phyloP scores from a whole-genome alignment of 2,888 invertebrate genomes.

The Andricus quercusramuli region DNA sequence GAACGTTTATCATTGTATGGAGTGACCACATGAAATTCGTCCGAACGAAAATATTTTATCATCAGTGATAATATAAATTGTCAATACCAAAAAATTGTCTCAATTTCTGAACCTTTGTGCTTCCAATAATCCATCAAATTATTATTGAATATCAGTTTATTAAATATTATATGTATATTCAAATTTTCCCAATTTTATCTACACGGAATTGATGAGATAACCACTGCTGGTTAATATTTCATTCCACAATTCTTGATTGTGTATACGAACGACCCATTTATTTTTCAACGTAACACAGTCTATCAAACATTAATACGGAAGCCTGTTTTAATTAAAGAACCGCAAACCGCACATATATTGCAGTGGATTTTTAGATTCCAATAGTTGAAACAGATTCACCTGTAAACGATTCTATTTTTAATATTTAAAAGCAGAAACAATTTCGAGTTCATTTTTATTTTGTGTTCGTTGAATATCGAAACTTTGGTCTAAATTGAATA shows the following conservation, averaged over 20 bases:
- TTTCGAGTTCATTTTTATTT: background rate
- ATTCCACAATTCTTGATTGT: background rate
- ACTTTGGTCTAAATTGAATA: background rate
- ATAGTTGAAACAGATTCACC: background rate
- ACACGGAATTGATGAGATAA: background rate
- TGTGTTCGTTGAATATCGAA: background rate
- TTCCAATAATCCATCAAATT: background rate
- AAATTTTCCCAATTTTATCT: background rate
- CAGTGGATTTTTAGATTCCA: conserved; percentile 22
- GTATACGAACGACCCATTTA: background rate
- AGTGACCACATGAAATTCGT: conserved; percentile 1
- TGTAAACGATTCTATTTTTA: background rate
- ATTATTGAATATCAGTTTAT: background rate
- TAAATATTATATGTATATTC: background rate
- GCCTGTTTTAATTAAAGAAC: conserved; percentile 4
- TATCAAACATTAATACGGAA: background rate
- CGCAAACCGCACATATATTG: conserved; percentile 8
- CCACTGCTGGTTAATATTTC: background rate
- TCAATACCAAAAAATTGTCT: background rate
- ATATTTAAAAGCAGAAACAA: background rate
- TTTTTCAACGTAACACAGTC: background rate
- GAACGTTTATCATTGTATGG: conserved; percentile 45
- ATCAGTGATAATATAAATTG: background rate
- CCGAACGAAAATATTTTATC: background rate
- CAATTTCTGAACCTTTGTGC: background rate